Base-by-base conservation (phyloP, 2,888 invertebrate species). In the Macrophya alboannulata region DNA sequence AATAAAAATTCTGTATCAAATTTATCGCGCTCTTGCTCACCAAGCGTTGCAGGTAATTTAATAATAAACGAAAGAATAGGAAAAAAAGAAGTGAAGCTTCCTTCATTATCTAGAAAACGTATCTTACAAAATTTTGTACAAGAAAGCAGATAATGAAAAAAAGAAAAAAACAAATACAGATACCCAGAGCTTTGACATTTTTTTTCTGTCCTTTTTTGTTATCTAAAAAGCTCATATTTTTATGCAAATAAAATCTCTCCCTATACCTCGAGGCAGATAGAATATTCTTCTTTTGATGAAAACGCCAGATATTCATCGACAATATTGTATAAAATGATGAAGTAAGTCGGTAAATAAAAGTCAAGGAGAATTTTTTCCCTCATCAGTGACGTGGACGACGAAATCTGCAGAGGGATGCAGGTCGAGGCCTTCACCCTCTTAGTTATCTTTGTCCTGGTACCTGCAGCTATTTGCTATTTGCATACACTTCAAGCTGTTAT, bases 401-500 rank as follows among this genome's bases (percentile, higher is more conserved):
- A n/a, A 55, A 55, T n/a, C 55, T 55, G 55, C 37, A 8, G 37
- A 12, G 37, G 48, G 6, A 79, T 59, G 55, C 55, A 55, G 37
- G 55, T 79, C 79, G 59, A 59, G 37, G 21, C 40, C 25, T n/a
- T 79, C n/a, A n/a, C 17, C 76, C 76, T 21, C 15, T 4, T 45
- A 48, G 48, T 76, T 25, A n/a, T 31, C 48, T 76, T 76, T 51
- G 45, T 31, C 45, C 76, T 45, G 21, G 15, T 43, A 48, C 76
- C 21, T 76, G 48, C 40, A 71, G 45, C 25, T n/a, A 9, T 9
- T 25, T 10, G 59, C 79, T 59, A 79, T 79, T 79, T 79, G 79
- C 79, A 79, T 79, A 40, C 51, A 79, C 31, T 55, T 76, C 25
- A 76, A 45, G 48, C 76, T 76, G 76, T 76, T 76, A 76, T 76